Percentiles rank a stretch among this genome's conserved stretches.
Conservation (phyloP, 2,888 invertebrate species). For the Drosophila bunnanda region DNA sequence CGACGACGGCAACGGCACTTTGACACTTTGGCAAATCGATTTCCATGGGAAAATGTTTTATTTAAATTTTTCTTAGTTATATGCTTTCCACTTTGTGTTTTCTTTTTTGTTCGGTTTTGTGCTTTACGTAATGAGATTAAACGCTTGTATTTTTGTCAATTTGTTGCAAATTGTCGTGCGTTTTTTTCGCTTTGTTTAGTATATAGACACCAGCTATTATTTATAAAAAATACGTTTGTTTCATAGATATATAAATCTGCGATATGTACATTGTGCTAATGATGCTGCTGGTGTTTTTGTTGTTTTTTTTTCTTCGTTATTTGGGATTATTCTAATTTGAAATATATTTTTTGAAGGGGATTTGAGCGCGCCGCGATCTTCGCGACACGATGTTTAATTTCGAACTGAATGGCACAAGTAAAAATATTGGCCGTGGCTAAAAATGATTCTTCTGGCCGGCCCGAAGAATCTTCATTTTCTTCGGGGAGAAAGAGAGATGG, state of each 20-base stretch:
- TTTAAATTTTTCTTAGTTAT: conserved; percentile 6
- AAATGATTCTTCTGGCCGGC: conserved; percentile 72
- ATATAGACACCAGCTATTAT: conserved; percentile 67
- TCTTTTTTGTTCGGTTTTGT: conserved; percentile 30
- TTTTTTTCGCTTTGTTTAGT: conserved; percentile 49
- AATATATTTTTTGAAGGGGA: conserved; percentile 28
- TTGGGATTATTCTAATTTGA: conserved; percentile 30
- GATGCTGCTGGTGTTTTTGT: conserved; percentile 31
- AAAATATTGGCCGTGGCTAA: conserved; percentile 61
- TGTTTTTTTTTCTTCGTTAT: conserved; percentile 30
- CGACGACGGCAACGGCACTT: conserved; percentile 47
- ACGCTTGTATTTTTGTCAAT: conserved; percentile 70
- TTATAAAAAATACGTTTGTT: conserved; percentile 55
- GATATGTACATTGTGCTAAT: conserved; percentile 59
- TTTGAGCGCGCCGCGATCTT: conserved; percentile 50
- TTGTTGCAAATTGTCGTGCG: conserved; percentile 72
- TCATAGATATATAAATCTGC: conserved; percentile 49
- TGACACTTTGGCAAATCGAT: conserved; percentile 66
- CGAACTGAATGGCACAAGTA: conserved; percentile 68
- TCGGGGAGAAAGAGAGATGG: conserved; percentile 5
- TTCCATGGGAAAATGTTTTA: conserved; percentile 30
- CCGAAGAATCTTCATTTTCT: conserved; percentile 47
- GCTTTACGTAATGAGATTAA: conserved; percentile 78
- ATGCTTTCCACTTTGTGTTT: conserved; percentile 7
- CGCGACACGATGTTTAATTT: conserved; percentile 71